These are phyloP conservation scores for Ictalurus furcatus DNA, from an alignment of 2,113 vertebrate species.

Conservation along the genomic window DNA sequence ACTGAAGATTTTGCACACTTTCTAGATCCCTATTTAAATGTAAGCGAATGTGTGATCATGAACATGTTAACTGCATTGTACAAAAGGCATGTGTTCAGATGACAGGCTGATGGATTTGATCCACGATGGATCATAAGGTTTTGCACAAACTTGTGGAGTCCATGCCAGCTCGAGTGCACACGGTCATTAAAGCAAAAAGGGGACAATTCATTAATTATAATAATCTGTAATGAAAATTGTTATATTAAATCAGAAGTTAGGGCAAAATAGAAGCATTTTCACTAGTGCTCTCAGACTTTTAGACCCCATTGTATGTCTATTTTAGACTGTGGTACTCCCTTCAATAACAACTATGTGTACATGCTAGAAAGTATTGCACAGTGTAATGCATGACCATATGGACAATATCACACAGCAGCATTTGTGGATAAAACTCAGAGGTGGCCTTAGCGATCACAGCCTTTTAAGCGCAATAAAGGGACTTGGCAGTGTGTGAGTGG, in stretches of 20 bases:
- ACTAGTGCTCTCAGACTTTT: neutral
- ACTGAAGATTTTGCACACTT: neutral
- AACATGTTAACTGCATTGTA: neutral
- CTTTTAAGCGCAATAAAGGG: slow-evolving; percentile 56
- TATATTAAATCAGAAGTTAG: no score
- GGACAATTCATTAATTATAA: neutral
- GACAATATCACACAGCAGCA: slow-evolving; percentile 22
- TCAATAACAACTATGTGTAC: neutral
- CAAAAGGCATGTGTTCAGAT: neutral
- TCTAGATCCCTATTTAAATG: neutral
- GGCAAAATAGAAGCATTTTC: no score
- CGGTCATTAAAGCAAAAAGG: neutral
- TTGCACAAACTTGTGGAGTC: neutral
- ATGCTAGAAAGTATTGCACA: neutral
- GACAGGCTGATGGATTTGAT: neutral
- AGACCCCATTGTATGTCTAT: neutral
- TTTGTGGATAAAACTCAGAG: slow-evolving; percentile 25
- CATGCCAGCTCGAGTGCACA: neutral
- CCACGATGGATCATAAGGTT: neutral
- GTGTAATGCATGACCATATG: slow-evolving; percentile 41
- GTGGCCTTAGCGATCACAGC: slow-evolving; percentile 20
- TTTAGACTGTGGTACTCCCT: neutral
- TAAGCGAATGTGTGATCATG: neutral
- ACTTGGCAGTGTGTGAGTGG: slow-evolving; percentile 36
- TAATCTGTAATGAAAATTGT: no score